A percentile compares a stretch with the other conserved stretches of the same genome.
phyloP scores from a whole-genome alignment of 2,888 invertebrate genomes.

The Lottia scabra region DNA sequence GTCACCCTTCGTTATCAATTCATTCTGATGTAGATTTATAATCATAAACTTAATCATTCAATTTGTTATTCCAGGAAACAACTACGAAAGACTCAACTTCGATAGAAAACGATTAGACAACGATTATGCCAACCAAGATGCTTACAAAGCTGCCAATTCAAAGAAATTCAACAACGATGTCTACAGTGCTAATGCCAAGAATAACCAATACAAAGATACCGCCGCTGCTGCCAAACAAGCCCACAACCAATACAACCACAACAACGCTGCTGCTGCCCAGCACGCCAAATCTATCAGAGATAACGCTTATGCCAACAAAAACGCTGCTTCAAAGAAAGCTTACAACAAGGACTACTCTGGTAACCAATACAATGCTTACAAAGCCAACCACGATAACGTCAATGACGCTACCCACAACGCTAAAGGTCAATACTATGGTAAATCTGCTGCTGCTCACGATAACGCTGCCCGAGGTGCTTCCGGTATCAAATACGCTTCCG shows the following conservation, averaged over 20 bases:
- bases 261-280: neutral
- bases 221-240: constrained; percentile 1
- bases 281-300: neutral
- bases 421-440: neutral
- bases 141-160: neutral
- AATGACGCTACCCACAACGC: neutral
- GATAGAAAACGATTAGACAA: neutral
- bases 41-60: too few relatives aligned
- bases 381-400: neutral
- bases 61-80: neutral
- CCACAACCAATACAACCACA: neutral
- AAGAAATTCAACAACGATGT: constrained; percentile 1
- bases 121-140: neutral
- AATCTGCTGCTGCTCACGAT: neutral
- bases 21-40: too few relatives aligned
- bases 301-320: neutral
- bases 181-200: neutral
- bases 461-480: neutral
- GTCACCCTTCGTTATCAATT: too few relatives aligned
- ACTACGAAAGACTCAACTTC: neutral
- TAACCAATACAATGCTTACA: neutral
- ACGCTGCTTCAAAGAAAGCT: neutral
- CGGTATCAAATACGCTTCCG: neutral
- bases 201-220: neutral
- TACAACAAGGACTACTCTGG: neutral